A percentile compares a stretch with the other conserved stretches of the same genome.
Evolutionary conservation across 2,113 vertebrate species (phyloP).

Genomic region (Salminus brasiliensis): DNA sequence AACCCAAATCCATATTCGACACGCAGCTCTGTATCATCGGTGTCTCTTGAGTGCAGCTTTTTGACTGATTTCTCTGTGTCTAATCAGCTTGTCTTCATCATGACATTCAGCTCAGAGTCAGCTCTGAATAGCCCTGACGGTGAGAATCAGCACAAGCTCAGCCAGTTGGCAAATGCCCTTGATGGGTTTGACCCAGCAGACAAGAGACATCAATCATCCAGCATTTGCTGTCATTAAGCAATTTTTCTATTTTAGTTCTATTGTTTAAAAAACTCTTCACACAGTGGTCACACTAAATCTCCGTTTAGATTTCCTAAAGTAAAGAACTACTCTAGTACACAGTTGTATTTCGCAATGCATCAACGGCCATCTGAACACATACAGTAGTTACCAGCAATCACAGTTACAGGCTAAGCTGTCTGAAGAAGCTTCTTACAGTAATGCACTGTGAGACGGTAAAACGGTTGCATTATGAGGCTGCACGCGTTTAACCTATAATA

Average conservation of each 20-base stretch:
- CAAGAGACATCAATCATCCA: constrained; percentile 58
- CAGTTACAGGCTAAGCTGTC: too few relatives aligned
- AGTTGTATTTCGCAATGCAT: too few relatives aligned
- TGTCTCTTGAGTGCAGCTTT: neutral
- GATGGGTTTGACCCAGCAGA: constrained; percentile 52
- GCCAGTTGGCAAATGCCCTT: constrained; percentile 53
- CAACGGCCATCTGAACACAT: too few relatives aligned
- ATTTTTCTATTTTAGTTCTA: neutral
- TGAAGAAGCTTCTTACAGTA: too few relatives aligned
- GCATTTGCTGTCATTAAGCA: constrained; percentile 47
- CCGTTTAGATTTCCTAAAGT: too few relatives aligned
- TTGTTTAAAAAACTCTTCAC: neutral
- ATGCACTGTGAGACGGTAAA: too few relatives aligned
- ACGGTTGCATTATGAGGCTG: too few relatives aligned
- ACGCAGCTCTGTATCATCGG: neutral
- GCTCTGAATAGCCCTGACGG: constrained; percentile 4
- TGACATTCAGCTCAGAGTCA: constrained; percentile 35
- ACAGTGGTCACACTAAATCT: too few relatives aligned
- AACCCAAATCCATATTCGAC: neutral
- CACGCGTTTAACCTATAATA: too few relatives aligned
- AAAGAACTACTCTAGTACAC: too few relatives aligned
- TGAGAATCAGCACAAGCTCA: constrained; percentile 42
- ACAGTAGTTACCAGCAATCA: too few relatives aligned
- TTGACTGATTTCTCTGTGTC: constrained; percentile 6
- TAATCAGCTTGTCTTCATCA: constrained; percentile 32